Base-by-base conservation (phyloP, 2,113 vertebrate genomes). In the Phylloscopus trochiloides region DNA sequence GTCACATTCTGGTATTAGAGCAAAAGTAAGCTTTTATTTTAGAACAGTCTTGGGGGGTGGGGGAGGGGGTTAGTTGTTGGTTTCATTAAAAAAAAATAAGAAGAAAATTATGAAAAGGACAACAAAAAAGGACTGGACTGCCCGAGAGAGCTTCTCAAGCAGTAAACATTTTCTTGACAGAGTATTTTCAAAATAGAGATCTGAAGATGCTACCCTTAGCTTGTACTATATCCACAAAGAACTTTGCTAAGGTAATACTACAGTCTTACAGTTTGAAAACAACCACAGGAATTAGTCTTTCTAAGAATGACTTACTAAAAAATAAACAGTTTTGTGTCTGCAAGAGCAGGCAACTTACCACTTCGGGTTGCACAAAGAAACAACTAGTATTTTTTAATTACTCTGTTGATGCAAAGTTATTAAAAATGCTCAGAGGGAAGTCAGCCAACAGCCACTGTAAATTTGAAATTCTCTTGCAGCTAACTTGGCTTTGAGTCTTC, bases 41-140 rank as follows among this genome's bases (percentile, higher is more conserved):
- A 85, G 7, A 50, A 52, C 15, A 42, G 14, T 43, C 40, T 36
- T 9, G 6, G 9, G 6, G 25, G 34, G 34, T 34, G 34, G 12
- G 2, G 12, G 2, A 4, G 3, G 2, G 14, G 2, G 14, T 43
- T 45, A 8, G 6, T n/a, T 63, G 22, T 10, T 48, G 21, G 10
- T 59, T 77, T 80, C 38, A 52, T 34, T 25, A 9, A 54, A 70
- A 74, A 74, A 81, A 75, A 79, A 18, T 18, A 31, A 19, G 31
- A 34, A 10, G 1, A 28, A 76, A 71, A 38, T 21, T 9, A 48
- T 5, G 2, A 48, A 92, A 88, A 78, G 32, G 8, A 29, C 4
- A 29, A 47, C 1, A 0, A 16, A 66, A 73, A 85, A 57, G 18
- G 26, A 80, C 10, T 34, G 36, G 66, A 55, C 19, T 66, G 62